Evolutionary conservation across 2,113 vertebrate genomes (phyloP), one percentile per base, ranked within the genome.

Genomic region (Grus americana): DNA sequence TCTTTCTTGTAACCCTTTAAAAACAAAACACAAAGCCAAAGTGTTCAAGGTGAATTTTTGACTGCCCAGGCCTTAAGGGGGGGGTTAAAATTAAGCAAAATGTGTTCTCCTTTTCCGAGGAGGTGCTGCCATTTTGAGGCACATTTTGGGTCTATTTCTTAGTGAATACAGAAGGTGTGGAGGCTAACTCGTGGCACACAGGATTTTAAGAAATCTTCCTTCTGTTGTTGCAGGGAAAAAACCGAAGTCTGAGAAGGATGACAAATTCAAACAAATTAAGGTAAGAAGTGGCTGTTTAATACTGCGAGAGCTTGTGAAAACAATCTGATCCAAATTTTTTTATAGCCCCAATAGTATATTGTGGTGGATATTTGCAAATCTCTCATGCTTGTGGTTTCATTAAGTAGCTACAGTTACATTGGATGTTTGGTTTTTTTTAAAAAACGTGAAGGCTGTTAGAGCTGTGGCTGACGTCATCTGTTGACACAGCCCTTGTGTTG

Each of bases 261-360:
- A 98, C 76, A 98, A 96, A 96, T 90, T 97, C 55, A 98, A 98
- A 94, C 97, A 98, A 91, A 98, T 98, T 93, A 98, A 98, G 98
- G 98, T 98, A 98, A 97, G 96, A 96, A 70, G 58, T 50, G 65
- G 23, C 52, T 93, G 40, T 89, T 96, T 73, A 62, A 50, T 73
- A 91, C 32, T 83, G 65, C 3, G 4, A 80, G 75, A 92, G 26
- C 67, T 52, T 91, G 72, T 88, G 78, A 90, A 86, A 85, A 65
- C 49, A 71, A 17, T 93, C 75, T 72, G 61, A 42, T 92, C 70
- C 89, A 91, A 55, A 21, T 85, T 76, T 80, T 93, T 87, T 95
- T 88, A 89, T 89, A 93, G 46, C 62, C 26, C 26, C 34, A 79
- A 4, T 52, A 49, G 66, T 87, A 29, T 57, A 40, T 90, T 90